Evolutionary conservation across 2,113 vertebrate genomes (phyloP).

Genomic region (Phrynosoma platyrhinos): DNA sequence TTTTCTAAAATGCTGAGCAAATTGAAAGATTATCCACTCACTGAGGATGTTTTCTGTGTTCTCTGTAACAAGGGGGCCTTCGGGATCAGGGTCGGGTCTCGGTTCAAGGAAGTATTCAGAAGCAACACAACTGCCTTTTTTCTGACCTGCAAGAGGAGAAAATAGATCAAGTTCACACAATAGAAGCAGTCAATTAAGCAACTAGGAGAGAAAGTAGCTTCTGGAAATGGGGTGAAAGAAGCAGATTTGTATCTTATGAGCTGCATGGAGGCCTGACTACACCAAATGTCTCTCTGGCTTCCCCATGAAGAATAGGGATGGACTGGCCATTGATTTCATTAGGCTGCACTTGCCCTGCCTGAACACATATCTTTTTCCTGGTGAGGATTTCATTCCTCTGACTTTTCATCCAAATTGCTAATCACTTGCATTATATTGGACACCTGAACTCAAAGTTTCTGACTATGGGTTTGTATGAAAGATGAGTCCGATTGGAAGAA

Average conservation of each 20-base stretch:
- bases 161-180: neutral
- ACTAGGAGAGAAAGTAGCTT: neutral
- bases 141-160: slow-evolving; percentile 77
- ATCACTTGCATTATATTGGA: neutral
- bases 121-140: slow-evolving; percentile 91
- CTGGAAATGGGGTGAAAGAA: neutral
- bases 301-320: neutral
- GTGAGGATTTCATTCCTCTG: neutral
- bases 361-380: neutral
- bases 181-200: neutral
- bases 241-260: too few relatives aligned
- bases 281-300: neutral
- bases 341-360: neutral
- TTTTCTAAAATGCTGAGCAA: neutral
- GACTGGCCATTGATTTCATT: neutral
- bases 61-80: slow-evolving; percentile 92
- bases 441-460: neutral
- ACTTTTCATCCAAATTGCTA: neutral
- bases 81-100: slow-evolving; percentile 67
- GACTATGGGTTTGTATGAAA: too few relatives aligned
- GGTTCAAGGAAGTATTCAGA: slow-evolving; percentile 91
- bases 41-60: slow-evolving; percentile 95
- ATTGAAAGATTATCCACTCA: slow-evolving; percentile 73
- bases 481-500: neutral
- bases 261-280: neutral